Evolutionary conservation across 2,888 invertebrate species (phyloP).

Genomic region (Copidosoma aretas): DNA sequence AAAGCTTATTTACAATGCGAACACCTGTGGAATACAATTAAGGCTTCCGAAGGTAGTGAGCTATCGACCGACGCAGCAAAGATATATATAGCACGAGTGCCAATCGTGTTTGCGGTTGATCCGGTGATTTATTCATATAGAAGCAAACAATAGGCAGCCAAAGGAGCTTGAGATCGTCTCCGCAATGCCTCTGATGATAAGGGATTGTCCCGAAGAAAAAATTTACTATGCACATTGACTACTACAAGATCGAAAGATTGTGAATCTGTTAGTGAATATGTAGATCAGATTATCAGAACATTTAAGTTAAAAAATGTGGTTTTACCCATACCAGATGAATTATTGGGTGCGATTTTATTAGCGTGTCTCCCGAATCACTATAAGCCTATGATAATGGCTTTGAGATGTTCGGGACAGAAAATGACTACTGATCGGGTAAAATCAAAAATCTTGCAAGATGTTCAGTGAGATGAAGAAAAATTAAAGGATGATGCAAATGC

Average conservation of each 20-base stretch:
- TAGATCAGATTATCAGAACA: no score
- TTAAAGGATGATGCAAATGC: no score
- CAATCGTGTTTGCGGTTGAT: constrained; percentile 35
- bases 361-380: not conserved
- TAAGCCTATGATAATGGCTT: constrained; percentile 1
- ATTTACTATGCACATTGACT: no score
- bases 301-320: no score
- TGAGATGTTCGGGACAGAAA: not conserved
- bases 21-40: constrained; percentile 32
- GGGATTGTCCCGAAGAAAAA: no score
- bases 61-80: not conserved
- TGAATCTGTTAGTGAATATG: no score
- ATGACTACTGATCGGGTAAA: not conserved
- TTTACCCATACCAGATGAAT: not conserved
- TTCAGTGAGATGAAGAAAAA: not conserved
- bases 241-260: constrained; percentile 22
- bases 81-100: not conserved
- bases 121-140: constrained; percentile 48
- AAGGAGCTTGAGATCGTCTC: constrained; percentile 6
- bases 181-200: no score
- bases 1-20: constrained; percentile 20
- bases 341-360: not conserved
- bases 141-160: constrained; percentile 43
- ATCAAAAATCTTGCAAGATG: not conserved
- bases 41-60: not conserved